Percentiles rank a stretch among this genome's conserved stretches.
phyloP scores from a whole-genome alignment of 1,140 invertebrate genomes.

The Theocolax elegans region DNA sequence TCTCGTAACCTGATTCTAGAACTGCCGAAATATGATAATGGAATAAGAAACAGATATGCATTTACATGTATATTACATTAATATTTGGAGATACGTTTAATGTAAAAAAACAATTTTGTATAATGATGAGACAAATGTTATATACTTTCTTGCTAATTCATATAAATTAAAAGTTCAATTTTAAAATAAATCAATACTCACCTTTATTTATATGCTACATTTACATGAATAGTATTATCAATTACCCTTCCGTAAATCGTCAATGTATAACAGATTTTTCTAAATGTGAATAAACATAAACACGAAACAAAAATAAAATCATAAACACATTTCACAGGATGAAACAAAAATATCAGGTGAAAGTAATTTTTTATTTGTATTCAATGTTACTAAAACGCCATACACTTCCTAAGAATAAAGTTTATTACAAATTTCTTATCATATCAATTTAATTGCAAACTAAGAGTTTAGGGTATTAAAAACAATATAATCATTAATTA shows the following conservation, averaged over 20 bases:
- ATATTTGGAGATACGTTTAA: no score
- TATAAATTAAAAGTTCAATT: neutral
- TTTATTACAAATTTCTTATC: slow-evolving; percentile 13
- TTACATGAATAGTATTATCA: no score
- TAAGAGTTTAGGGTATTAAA: neutral
- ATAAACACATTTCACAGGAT: neutral
- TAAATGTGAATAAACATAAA: no score
- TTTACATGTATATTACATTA: no score
- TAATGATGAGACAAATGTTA: no score
- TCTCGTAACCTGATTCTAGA: slow-evolving; percentile 6
- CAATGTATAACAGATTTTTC: no score
- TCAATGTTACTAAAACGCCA: neutral
- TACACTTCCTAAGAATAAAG: neutral
- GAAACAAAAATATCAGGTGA: neutral
- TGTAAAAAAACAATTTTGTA: no score
- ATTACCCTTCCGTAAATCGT: no score
- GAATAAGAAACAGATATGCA: neutral
- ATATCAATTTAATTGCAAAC: slow-evolving; percentile 5
- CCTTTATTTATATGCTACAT: no score
- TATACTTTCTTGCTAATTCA: no score
- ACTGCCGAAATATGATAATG: neutral
- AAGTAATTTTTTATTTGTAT: slow-evolving; percentile 20
- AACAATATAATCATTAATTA: neutral
- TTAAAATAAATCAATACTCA: slow-evolving; percentile 8
- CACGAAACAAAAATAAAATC: no score